Percentiles rank a stretch among this genome's conserved stretches.
Conservation (phyloP, 1,140 invertebrate genomes). For the Drosophila sechellia region DNA sequence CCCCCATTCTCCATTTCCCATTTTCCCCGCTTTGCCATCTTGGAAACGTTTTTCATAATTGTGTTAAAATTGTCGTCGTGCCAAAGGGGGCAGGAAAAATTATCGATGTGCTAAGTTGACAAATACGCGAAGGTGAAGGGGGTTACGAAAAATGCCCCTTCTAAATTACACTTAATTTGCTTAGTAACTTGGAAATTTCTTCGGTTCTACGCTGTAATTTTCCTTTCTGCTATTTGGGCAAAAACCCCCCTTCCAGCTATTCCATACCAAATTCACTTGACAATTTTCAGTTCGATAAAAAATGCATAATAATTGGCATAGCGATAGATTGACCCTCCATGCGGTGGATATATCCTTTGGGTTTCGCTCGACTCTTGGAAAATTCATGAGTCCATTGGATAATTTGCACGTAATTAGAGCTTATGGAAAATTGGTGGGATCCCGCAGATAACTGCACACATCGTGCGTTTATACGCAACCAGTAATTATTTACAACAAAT, state of each 20-base stretch:
- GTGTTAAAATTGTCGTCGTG: constrained; percentile 62
- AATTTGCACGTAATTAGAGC: constrained; percentile 67
- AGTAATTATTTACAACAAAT: constrained; percentile 19
- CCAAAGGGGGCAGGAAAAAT: constrained; percentile 12
- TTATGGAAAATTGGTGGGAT: constrained; percentile 19
- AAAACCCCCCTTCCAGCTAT: neutral
- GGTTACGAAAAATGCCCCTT: neutral
- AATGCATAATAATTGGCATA: constrained; percentile 75
- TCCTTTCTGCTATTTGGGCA: neutral
- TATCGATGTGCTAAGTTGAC: constrained; percentile 81
- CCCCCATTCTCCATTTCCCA: neutral
- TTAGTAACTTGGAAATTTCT: constrained; percentile 29
- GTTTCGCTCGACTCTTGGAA: constrained; percentile 28
- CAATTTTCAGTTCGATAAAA: constrained; percentile 68
- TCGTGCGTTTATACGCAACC: constrained; percentile 5
- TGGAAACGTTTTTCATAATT: constrained; percentile 74
- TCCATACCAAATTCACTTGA: constrained; percentile 28
- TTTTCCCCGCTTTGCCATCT: constrained; percentile 30
- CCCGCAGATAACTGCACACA: constrained; percentile 6
- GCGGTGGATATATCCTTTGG: neutral
- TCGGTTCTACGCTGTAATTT: constrained; percentile 22
- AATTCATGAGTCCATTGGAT: constrained; percentile 48
- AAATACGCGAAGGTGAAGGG: constrained; percentile 44
- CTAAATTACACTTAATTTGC: constrained; percentile 30
- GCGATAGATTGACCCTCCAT: constrained; percentile 11